Evolutionary conservation across 2,113 vertebrate genomes (phyloP).

Genomic region (human): GRCh38 chr2:20209501-20210000

Average conservation of each 20-base stretch:
- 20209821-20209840: neutral
- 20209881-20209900: neutral
- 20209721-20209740: neutral
- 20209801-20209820: neutral
- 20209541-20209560: rapidly evolving
- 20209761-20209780: neutral
- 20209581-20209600: neutral
- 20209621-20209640: neutral
- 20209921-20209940: neutral
- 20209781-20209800: neutral
- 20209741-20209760: neutral
- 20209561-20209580: neutral
- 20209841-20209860: neutral
- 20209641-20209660: neutral
- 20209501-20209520: neutral
- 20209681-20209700: neutral
- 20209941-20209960: too few species aligned
- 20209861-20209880: neutral
- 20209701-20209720: neutral
- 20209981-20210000: neutral
- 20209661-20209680: neutral
- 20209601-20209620: neutral
- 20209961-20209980: neutral
- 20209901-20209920: neutral
- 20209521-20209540: neutral